These are phyloP conservation scores for Orussus abietinus DNA, from an alignment of 1,140 invertebrate genomes.

Conservation along the genomic window DNA sequence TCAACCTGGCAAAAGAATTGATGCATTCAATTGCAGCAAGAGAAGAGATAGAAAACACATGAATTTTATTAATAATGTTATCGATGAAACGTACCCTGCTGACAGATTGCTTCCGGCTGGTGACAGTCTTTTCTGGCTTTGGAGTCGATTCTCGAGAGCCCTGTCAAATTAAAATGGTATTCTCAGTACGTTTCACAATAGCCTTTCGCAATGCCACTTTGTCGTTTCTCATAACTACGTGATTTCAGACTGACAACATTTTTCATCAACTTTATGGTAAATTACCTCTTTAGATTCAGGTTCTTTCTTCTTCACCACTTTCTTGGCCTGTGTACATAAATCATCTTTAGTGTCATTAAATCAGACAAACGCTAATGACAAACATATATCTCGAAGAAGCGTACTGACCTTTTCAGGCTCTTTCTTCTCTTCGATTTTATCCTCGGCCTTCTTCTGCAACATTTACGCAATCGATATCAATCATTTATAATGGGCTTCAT, in stretches of 20 bases:
- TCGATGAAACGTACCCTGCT: constrained; percentile 28
- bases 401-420: constrained; percentile 36
- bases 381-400: constrained; percentile 1
- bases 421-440: constrained; percentile 38
- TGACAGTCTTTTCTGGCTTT: constrained; percentile 34
- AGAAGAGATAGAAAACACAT: too few relatives aligned
- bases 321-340: constrained; percentile 18
- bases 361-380: constrained; percentile 7
- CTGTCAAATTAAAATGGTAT: too few relatives aligned
- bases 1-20: constrained; percentile 31
- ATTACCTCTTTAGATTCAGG: constrained; percentile 36
- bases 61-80: too few relatives aligned
- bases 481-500: constrained; percentile 2
- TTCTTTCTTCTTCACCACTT: constrained; percentile 33
- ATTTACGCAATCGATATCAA: neutral
- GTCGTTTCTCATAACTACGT: too few relatives aligned
- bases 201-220: too few relatives aligned
- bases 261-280: too few relatives aligned
- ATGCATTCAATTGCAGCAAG: too few relatives aligned
- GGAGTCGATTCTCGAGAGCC: constrained; percentile 30
- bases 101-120: constrained; percentile 39
- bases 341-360: neutral
- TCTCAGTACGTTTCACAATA: too few relatives aligned
- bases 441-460: constrained; percentile 39
- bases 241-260: neutral